These are phyloP conservation scores for Ochropleura leucogaster DNA, from an alignment of 2,888 invertebrate genomes.

Conservation along the genomic window DNA sequence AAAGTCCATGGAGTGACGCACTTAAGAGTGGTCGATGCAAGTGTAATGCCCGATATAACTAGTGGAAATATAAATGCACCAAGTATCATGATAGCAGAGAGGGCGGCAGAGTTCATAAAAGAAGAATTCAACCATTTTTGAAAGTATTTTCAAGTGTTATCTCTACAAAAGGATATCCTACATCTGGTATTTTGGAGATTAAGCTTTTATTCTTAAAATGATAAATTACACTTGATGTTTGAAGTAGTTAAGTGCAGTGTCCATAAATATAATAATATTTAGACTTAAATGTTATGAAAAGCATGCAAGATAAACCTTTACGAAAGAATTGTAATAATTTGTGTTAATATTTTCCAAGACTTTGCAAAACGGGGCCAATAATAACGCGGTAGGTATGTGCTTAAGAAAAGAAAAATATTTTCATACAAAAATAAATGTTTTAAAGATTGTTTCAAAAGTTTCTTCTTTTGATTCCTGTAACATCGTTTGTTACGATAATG, in stretches of 20 bases:
- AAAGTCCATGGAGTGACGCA: slow-evolving; percentile 88
- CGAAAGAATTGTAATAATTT: neutral
- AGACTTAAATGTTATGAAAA: neutral
- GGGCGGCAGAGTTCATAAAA: slow-evolving; percentile 90
- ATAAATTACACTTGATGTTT: neutral
- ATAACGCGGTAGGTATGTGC: neutral
- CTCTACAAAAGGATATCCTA: neutral
- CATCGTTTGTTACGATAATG: slow-evolving; percentile 47
- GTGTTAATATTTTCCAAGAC: slow-evolving; percentile 1
- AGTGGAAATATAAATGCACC: slow-evolving; percentile 91
- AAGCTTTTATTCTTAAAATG: neutral
- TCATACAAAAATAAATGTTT: slow-evolving; percentile 43
- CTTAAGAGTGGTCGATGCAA: slow-evolving; percentile 91
- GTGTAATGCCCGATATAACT: slow-evolving; percentile 91
- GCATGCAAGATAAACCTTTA: neutral
- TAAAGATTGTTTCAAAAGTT: slow-evolving; percentile 21
- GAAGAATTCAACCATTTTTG: slow-evolving; percentile 21
- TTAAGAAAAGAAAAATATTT: slow-evolving; percentile 21
- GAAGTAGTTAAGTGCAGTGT: neutral
- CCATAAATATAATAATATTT: neutral
- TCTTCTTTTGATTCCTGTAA: slow-evolving; percentile 36
- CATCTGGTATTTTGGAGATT: neutral
- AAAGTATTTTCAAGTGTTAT: neutral
- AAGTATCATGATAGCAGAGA: slow-evolving; percentile 91
- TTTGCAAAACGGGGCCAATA: slow-evolving; percentile 12